These are phyloP conservation scores for Meda fulgida DNA, from an alignment of 2,797 vertebrate genomes.

Conservation along the genomic window DNA sequence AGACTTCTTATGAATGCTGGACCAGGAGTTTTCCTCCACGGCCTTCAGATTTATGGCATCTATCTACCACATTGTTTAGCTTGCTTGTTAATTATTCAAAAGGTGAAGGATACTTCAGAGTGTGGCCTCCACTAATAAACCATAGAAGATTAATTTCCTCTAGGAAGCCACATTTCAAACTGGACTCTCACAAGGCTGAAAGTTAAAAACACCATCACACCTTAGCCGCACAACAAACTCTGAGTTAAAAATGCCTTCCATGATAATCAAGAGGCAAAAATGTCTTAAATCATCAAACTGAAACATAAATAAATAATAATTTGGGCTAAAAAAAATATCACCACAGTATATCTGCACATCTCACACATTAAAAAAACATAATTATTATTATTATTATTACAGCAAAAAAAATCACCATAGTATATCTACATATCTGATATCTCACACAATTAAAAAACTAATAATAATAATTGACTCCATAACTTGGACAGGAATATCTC, in stretches of 20 bases:
- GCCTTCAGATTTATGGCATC: slow-evolving; percentile 60
- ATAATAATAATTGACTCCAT: slow-evolving; percentile 36
- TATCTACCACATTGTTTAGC: slow-evolving; percentile 62
- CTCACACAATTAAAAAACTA: background rate
- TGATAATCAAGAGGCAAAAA: background rate
- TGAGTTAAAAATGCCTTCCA: background rate
- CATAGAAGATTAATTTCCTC: slow-evolving; percentile 56
- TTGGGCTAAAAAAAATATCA: background rate
- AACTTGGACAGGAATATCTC: slow-evolving; percentile 64
- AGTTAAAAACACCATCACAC: slow-evolving; percentile 36
- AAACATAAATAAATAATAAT: background rate
- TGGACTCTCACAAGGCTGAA: slow-evolving; percentile 38
- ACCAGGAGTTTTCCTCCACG: slow-evolving; percentile 40
- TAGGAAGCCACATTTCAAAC: slow-evolving; percentile 49
- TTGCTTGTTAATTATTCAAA: slow-evolving; percentile 66
- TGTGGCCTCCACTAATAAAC: slow-evolving; percentile 54
- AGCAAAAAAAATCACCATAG: background rate
- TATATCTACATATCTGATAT: background rate
- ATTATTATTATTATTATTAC: background rate
- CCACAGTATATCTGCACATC: background rate
- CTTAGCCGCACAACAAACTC: slow-evolving; percentile 24
- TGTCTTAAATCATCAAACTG: background rate
- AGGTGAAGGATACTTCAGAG: slow-evolving; percentile 58
- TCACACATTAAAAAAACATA: background rate
- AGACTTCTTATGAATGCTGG: slow-evolving; percentile 45